Evolutionary conservation across 2,888 invertebrate genomes (phyloP).

Genomic region (Apomyelois bistriatella): DNA sequence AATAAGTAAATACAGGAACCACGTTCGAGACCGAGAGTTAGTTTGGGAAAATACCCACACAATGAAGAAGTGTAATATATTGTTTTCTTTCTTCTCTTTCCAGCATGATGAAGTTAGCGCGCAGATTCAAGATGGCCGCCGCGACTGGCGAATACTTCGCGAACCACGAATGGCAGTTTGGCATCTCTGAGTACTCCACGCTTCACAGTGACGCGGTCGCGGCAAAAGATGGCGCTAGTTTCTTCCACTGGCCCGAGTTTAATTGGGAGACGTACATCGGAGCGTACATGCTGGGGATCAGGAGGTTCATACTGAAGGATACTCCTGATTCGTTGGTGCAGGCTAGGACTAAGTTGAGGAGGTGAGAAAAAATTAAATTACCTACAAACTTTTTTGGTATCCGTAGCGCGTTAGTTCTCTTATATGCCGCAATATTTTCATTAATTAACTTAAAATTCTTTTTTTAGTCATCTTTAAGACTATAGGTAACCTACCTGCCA

Average conservation of each 20-base stretch:
- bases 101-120: slow-evolving; percentile 92
- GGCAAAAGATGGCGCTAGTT: slow-evolving; percentile 77
- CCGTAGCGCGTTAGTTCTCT: no score
- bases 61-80: no score
- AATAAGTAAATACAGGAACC: no score
- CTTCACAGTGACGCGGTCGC: slow-evolving; percentile 75
- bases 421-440: no score
- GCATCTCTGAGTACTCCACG: slow-evolving; percentile 81
- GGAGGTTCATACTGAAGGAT: slow-evolving; percentile 90
- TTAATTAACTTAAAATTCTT: no score
- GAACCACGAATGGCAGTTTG: slow-evolving; percentile 90
- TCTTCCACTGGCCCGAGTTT: slow-evolving; percentile 82
- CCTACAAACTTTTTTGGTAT: neutral
- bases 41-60: no score
- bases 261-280: slow-evolving; percentile 90
- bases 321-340: slow-evolving; percentile 81
- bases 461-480: no score
- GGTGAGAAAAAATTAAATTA: slow-evolving; percentile 57
- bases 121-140: slow-evolving; percentile 88
- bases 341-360: slow-evolving; percentile 83
- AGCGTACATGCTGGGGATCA: slow-evolving; percentile 90
- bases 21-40: no score
- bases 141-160: slow-evolving; percentile 92
- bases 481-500: no score
- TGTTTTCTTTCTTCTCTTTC: slow-evolving; percentile 16